Conservation (phyloP, 1,140 invertebrate genomes). For the Tribolium castaneum region DNA sequence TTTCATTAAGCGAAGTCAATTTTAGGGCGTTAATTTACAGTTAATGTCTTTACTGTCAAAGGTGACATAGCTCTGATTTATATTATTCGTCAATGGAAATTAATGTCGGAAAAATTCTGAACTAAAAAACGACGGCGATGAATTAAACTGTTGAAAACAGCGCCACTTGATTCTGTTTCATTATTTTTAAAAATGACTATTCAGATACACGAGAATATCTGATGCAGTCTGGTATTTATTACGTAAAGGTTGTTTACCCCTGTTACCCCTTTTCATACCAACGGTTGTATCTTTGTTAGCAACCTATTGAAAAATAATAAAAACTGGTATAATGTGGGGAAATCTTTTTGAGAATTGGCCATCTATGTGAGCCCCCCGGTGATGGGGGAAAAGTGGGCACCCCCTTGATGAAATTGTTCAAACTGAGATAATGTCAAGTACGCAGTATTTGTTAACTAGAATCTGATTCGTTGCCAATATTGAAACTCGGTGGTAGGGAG, state of each 20-base stretch:
- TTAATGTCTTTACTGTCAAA: slow-evolving; percentile 12
- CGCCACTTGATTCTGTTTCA: background rate
- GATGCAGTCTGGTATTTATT: background rate
- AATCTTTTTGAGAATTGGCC: background rate
- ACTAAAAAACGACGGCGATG: background rate
- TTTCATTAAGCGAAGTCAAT: slow-evolving; percentile 10
- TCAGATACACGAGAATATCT: background rate
- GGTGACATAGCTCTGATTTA: background rate
- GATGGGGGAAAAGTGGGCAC: slow-evolving; percentile 8
- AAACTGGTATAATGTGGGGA: background rate
- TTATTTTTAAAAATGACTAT: background rate
- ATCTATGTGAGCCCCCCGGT: background rate
- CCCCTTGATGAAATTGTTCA: slow-evolving; percentile 32
- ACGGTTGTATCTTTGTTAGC: background rate
- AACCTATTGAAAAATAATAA: background rate
- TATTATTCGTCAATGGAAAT: background rate
- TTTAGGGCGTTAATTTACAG: slow-evolving; percentile 27
- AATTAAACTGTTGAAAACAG: background rate
- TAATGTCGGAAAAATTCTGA: background rate
- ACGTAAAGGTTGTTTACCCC: background rate
- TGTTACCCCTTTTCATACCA: background rate
- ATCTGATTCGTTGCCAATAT: slow-evolving; percentile 41
- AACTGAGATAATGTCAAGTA: slow-evolving; percentile 29
- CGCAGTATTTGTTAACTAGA: slow-evolving; percentile 38
- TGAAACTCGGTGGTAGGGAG: slow-evolving; percentile 40